Evolutionary conservation across 2,797 vertebrate genomes (phyloP).

Genomic region (Tapera naevia): DNA sequence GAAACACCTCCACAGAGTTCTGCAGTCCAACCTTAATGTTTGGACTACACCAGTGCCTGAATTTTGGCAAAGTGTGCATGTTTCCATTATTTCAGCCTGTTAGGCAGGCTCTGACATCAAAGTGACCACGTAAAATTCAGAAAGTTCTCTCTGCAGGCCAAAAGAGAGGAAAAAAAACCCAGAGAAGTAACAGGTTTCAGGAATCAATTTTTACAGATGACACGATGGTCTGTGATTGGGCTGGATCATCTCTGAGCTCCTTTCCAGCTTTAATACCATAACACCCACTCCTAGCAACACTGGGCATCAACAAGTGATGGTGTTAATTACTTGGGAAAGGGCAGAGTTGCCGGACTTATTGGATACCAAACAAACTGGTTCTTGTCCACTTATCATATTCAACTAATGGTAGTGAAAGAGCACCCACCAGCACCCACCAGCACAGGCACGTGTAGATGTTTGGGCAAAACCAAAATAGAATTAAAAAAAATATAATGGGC

Average conservation of each 20-base stretch:
- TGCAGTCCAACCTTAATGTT: background rate
- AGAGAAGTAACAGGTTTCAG: background rate
- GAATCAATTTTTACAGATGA: background rate
- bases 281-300: background rate
- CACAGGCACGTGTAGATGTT: accelerated
- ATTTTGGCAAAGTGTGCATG: background rate
- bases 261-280: background rate
- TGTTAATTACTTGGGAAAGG: background rate
- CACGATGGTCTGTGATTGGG: accelerated
- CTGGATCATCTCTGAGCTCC: background rate
- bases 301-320: background rate
- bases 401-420: background rate
- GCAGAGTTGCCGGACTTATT: background rate
- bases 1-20: background rate
- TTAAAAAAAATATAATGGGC: too few relatives aligned
- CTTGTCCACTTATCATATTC: background rate
- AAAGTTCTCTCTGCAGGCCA: background rate
- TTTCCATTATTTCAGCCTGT: slow-evolving; percentile 18
- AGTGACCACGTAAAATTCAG: background rate
- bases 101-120: background rate
- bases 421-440: background rate
- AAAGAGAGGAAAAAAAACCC: background rate
- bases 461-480: background rate
- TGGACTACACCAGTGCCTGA: background rate
- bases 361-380: background rate